These are phyloP conservation scores for Okapia johnstoni DNA, from an alignment of 2,113 vertebrate species.

Conservation along the genomic window DNA sequence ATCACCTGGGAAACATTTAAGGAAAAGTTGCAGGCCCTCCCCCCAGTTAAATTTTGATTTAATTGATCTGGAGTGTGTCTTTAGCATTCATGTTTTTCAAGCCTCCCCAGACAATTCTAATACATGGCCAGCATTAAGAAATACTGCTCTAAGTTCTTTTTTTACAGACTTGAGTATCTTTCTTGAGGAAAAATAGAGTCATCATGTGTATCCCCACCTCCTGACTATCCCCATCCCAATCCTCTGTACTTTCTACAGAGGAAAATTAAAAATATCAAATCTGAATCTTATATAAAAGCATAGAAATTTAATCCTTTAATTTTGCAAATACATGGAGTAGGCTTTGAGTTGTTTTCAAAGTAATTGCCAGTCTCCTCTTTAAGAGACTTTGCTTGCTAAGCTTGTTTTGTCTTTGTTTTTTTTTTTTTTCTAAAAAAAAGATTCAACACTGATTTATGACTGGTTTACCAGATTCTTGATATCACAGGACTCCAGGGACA, in stretches of 20 bases:
- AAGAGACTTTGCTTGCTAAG: conserved; percentile 8
- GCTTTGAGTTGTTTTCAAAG: neutral
- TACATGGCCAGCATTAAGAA: neutral
- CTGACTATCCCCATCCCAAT: neutral
- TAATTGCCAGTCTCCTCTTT: neutral
- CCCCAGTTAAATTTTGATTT: neutral
- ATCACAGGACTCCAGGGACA: neutral
- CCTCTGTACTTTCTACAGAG: neutral
- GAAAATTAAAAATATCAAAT: neutral
- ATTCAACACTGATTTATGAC: neutral
- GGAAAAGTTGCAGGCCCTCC: neutral
- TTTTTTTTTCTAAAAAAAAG: too few species aligned
- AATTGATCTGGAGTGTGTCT: neutral
- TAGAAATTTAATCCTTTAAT: neutral
- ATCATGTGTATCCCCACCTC: neutral
- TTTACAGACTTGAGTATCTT: neutral
- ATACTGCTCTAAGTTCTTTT: neutral
- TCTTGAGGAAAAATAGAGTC: neutral
- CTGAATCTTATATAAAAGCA: neutral
- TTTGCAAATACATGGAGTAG: neutral
- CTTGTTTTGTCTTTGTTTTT: neutral
- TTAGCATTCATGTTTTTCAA: conserved; percentile 4
- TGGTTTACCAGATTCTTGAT: neutral
- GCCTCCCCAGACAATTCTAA: neutral
- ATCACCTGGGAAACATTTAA: neutral